Base-by-base conservation (phyloP, 2,797 vertebrate genomes). In the Acrossocheilus fasciatus region DNA sequence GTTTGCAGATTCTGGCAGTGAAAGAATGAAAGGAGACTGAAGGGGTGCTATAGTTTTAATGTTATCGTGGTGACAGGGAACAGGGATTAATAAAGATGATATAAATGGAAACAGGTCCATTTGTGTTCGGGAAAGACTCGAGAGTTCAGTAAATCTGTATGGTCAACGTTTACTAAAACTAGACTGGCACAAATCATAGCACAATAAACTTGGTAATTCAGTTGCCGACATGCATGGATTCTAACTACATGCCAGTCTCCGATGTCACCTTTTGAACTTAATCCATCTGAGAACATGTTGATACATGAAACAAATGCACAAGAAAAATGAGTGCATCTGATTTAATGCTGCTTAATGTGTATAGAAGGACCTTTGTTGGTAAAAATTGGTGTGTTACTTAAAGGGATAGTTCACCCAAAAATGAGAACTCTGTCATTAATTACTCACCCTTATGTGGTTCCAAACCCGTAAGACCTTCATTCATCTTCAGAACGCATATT, bases 1-100 rank as follows among this genome's bases (percentile, higher is more conserved):
- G 90, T 91, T 88, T 91, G 62, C 70, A 88, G 78, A 54, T 76
- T 75, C 64, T 77, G 75, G 20, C 69, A 66, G 85, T 87, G 86
- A 87, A 34, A 20, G 89, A 86, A 80, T 75, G 82, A 62, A 75
- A 45, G 18, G n/a, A 57, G 30, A 81, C 54, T 47, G 20, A 47
- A 23, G n/a, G 23, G 39, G 11, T 85, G 36, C 50, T 17, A 8
- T 54, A 20, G 41, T 64, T 86, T 68, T 72, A 68, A 36, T 69
- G 26, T 54, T 6, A 6, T 10, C 6, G 4, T 12, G 23, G 17
- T 41, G 11, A 64, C 26, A 39, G 26, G 14, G 43, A 54, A 23
- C 12, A 4, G 36, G 20, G 26, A 45, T 4, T 36, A 57, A n/a
- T 47, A 72, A 82, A 43, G 6, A 15, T 18, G 66, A 47, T 4